phyloP scores from a whole-genome alignment of 2,888 invertebrate genomes.

The Dendrolimus houi region DNA sequence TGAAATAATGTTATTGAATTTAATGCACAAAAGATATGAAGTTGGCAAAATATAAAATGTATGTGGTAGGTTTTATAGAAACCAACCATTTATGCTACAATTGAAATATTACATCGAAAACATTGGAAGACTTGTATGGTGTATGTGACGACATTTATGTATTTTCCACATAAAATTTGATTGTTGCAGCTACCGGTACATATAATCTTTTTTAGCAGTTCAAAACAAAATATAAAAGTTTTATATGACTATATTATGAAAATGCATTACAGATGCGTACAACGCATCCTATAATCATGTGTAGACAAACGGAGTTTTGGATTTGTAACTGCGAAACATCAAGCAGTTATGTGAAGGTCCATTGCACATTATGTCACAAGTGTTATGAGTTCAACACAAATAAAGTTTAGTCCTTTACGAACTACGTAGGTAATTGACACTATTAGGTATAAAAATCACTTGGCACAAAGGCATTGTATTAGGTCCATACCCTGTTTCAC shows the following conservation, averaged over 20 bases:
- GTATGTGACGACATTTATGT: conserved; percentile 23
- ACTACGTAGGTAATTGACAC: conserved; percentile 70
- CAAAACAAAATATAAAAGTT: conserved; percentile 45
- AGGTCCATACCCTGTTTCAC: conserved; percentile 73
- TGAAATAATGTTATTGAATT: conserved; percentile 7
- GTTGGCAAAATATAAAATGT: conserved; percentile 12
- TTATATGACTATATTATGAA: conserved; percentile 66
- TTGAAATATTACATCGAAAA: conserved; percentile 62
- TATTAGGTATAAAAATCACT: conserved; percentile 70
- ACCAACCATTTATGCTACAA: conserved; percentile 57
- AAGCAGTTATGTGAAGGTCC: conserved; percentile 39
- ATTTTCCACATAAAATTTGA: not conserved
- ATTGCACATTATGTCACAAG: conserved; percentile 67
- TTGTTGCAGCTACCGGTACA: not conserved
- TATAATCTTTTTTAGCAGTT: conserved; percentile 47
- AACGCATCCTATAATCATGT: conserved; percentile 31
- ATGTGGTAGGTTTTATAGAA: conserved; percentile 47
- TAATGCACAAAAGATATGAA: conserved; percentile 9
- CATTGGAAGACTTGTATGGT: conserved; percentile 60
- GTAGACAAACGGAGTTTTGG: conserved; percentile 46
- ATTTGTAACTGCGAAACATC: conserved; percentile 35
- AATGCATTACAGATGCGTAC: conserved; percentile 61
- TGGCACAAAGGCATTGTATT: conserved; percentile 71
- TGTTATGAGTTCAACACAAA: conserved; percentile 56
- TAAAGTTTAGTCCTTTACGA: conserved; percentile 60